Conservation (phyloP, 1,140 invertebrate genomes). For the Lordiphosa clarofinis region DNA sequence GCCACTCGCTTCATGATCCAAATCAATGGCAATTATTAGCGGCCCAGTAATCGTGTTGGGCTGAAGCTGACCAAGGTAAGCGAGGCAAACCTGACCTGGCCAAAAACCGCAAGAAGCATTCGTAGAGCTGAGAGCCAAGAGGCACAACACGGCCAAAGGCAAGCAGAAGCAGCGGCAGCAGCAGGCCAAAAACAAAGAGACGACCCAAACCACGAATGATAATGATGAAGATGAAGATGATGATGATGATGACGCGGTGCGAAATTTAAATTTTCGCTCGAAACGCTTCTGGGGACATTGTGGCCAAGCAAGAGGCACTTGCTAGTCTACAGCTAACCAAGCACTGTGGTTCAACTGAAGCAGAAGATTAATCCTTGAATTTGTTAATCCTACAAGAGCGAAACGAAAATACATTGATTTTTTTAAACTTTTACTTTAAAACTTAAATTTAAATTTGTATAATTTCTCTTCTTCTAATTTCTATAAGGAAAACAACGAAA, state of each 20-base stretch:
- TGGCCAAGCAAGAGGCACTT: slow-evolving; percentile 16
- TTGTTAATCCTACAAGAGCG: too few relatives aligned
- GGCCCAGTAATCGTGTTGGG: slow-evolving; percentile 51
- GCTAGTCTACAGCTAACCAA: slow-evolving; percentile 1
- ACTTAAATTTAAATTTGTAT: too few relatives aligned
- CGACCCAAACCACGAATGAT: slow-evolving; percentile 26
- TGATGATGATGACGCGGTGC: slow-evolving; percentile 52
- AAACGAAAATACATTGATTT: too few relatives aligned
- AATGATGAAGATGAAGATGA: slow-evolving; percentile 8
- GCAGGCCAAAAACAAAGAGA: slow-evolving; percentile 58
- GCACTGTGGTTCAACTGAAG: not conserved
- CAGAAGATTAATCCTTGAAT: too few relatives aligned
- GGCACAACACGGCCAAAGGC: slow-evolving; percentile 5
- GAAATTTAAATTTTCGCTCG: slow-evolving; percentile 77
- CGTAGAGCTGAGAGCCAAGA: slow-evolving; percentile 28
- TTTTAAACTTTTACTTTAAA: too few relatives aligned
- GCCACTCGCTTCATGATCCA: slow-evolving; percentile 39
- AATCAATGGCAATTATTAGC: slow-evolving; percentile 73
- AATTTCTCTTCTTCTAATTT: too few relatives aligned
- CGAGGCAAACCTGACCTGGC: slow-evolving; percentile 56
- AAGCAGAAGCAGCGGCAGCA: slow-evolving; percentile 22
- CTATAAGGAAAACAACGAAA: too few relatives aligned
- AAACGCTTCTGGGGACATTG: slow-evolving; percentile 75
- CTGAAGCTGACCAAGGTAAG: slow-evolving; percentile 51
- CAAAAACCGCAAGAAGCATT: slow-evolving; percentile 20